Conservation (phyloP, 64 coral and sea anemone genomes). For the Montipora efflorescens region DNA sequence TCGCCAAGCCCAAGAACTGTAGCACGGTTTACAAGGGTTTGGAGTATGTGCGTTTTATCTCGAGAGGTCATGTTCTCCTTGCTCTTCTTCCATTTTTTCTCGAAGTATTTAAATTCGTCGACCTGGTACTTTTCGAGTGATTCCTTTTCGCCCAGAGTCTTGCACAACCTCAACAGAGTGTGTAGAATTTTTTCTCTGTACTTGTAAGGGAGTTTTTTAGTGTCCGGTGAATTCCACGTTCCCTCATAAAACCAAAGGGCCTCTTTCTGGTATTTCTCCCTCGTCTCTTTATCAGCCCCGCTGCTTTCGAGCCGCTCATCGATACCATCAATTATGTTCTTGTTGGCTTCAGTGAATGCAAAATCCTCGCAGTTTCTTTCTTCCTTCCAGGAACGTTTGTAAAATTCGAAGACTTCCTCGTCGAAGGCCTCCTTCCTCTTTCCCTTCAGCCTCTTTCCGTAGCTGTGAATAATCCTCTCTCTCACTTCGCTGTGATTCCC, state of each 20-base stretch:
- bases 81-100: constrained; percentile 10
- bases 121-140: neutral
- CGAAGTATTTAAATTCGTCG: neutral
- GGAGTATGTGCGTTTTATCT: neutral
- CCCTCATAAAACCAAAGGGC: constrained; percentile 32
- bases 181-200: neutral
- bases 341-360: neutral
- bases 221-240: constrained; percentile 33
- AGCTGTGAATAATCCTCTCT: neutral
- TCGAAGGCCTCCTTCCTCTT: neutral
- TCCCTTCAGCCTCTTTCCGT: neutral
- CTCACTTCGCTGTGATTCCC: constrained; percentile 25
- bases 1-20: neutral
- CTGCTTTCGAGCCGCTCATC: neutral
- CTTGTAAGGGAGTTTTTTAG: neutral
- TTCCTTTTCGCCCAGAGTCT: neutral
- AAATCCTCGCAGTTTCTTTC: neutral
- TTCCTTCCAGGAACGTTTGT: constrained; percentile 7
- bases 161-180: neutral
- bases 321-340: neutral
- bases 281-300: neutral
- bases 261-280: neutral
- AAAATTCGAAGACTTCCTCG: constrained; percentile 1
- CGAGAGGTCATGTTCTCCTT: neutral
- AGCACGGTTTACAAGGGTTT: neutral